phyloP scores from a whole-genome alignment of 2,888 invertebrate genomes.

The Thumatha senex region DNA sequence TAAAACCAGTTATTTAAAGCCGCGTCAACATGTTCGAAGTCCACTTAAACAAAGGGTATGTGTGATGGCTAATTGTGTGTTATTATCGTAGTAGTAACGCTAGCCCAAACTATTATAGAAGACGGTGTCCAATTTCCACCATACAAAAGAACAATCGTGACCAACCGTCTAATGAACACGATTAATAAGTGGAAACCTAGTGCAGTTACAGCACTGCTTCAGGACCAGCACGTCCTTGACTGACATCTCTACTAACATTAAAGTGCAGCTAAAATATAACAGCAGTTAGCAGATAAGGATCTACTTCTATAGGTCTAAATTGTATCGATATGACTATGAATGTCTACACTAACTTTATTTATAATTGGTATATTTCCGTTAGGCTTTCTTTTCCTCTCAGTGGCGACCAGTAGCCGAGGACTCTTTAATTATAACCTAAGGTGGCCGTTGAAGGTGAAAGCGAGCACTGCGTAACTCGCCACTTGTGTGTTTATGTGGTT shows the following conservation, averaged over 20 bases:
- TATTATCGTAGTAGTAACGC: too few species aligned
- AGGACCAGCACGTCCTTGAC: too few species aligned
- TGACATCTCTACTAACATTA: too few species aligned
- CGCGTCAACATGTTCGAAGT: too few species aligned
- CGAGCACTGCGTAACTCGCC: conserved; percentile 49
- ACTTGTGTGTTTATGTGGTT: conserved; percentile 41
- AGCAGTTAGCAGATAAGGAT: background rate
- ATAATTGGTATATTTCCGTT: conserved; percentile 43
- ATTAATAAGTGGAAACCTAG: conserved; percentile 43
- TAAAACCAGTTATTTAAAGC: conserved; percentile 30
- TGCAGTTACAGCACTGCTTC: conserved; percentile 10
- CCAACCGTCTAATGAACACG: too few species aligned
- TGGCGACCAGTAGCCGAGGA: conserved; percentile 37
- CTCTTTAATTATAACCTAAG: conserved; percentile 48
- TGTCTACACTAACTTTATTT: conserved; percentile 20
- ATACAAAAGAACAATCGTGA: too few species aligned
- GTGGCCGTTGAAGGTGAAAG: conserved; percentile 61
- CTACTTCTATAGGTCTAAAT: background rate
- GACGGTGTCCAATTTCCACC: too few species aligned
- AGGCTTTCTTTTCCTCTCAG: conserved; percentile 41
- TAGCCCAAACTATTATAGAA: too few species aligned
- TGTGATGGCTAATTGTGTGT: too few species aligned
- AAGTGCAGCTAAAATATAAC: conserved; percentile 24
- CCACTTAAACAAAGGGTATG: too few species aligned
- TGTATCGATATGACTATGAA: conserved; percentile 11